phyloP scores from a whole-genome alignment of 2,113 vertebrate species.

The Paramisgurnus dabryanus region DNA sequence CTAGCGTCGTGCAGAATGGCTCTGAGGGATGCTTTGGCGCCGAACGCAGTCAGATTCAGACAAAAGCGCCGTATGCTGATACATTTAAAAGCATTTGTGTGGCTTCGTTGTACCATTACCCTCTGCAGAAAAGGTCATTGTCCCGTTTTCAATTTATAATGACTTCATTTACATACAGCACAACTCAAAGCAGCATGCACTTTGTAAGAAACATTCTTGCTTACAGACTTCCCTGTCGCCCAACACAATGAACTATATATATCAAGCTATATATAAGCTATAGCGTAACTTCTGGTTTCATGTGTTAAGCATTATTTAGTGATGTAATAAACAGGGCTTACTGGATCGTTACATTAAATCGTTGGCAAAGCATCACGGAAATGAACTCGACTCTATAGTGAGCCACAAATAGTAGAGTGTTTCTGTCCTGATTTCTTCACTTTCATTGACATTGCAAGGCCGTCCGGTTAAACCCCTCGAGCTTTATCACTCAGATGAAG shows the following conservation, averaged over 20 bases:
- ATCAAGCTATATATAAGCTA: too few species aligned
- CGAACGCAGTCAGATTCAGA: conserved; percentile 22
- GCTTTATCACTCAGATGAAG: too few species aligned
- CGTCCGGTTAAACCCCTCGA: too few species aligned
- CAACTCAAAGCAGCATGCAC: not conserved
- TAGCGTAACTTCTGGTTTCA: too few species aligned
- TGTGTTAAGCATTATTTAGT: too few species aligned
- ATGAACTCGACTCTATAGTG: too few species aligned
- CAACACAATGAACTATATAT: not conserved
- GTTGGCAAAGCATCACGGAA: too few species aligned
- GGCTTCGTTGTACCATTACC: conserved; percentile 27
- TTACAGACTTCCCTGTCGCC: not conserved
- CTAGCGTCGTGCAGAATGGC: conserved; percentile 2
- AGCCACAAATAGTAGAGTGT: too few species aligned
- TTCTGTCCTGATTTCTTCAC: too few species aligned
- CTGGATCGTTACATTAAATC: too few species aligned
- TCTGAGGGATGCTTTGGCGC: conserved; percentile 36
- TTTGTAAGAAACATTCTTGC: not conserved
- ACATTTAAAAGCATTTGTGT: conserved; percentile 35
- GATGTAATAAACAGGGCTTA: too few species aligned
- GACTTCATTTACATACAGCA: conserved; percentile 31
- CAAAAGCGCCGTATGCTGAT: not conserved
- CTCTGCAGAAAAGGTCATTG: conserved; percentile 44
- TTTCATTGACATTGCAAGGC: too few species aligned
- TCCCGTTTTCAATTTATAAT: conserved; percentile 23